A percentile compares a stretch with the other conserved stretches of the same genome.
These are phyloP conservation scores for Podilymbus podiceps DNA, from an alignment of 2,113 vertebrate species.

Conservation along the genomic window DNA sequence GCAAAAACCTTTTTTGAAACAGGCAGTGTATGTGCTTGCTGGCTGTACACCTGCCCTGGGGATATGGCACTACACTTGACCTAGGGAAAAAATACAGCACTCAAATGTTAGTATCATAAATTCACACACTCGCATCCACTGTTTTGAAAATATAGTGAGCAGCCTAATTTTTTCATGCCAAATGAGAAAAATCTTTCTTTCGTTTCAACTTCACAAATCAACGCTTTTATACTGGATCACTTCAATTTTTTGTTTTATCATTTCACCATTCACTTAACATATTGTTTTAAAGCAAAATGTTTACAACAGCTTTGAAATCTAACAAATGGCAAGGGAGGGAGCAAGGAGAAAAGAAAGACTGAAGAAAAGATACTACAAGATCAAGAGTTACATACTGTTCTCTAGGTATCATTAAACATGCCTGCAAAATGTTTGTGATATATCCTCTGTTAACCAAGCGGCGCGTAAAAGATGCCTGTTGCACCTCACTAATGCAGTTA, in stretches of 20 bases:
- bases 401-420: neutral
- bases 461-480: neutral
- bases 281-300: neutral
- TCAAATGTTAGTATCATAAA: neutral
- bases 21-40: neutral
- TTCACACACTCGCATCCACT: neutral
- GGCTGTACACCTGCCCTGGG: neutral
- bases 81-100: constrained; percentile 15
- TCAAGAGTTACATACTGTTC: neutral
- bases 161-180: neutral
- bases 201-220: neutral
- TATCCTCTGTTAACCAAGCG: neutral
- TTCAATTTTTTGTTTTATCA: neutral
- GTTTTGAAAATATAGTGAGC: neutral
- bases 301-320: neutral
- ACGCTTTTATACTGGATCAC: neutral
- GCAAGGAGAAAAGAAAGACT: neutral
- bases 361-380: neutral
- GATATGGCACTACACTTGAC: neutral
- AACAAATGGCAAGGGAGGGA: neutral
- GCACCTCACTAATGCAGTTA: neutral
- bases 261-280: neutral
- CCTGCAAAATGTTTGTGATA: neutral
- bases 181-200: neutral
- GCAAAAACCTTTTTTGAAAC: constrained; percentile 16